Evolutionary conservation across 1,140 invertebrate species (phyloP).

Genomic region (Trichomalopsis sarcophagae): DNA sequence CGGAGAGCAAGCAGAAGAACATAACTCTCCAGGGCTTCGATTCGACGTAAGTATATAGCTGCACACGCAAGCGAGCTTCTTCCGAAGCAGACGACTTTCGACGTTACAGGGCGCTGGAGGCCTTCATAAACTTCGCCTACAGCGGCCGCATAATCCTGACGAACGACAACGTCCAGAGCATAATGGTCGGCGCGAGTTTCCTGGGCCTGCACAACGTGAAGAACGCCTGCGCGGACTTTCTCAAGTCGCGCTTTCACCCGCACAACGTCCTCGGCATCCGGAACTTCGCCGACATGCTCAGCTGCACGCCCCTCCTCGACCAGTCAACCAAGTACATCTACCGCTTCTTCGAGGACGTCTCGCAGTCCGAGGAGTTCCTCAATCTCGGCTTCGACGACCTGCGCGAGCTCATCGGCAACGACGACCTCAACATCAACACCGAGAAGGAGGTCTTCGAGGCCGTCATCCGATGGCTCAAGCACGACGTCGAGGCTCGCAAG

Average conservation of each 20-base stretch:
- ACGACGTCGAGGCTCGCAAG: constrained; percentile 77
- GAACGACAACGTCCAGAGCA: constrained; percentile 87
- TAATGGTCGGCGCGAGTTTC: constrained; percentile 92
- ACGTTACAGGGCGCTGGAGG: constrained; percentile 83
- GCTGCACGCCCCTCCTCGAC: constrained; percentile 82
- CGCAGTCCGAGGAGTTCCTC: constrained; percentile 87
- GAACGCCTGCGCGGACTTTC: constrained; percentile 89
- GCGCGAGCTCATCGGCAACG: constrained; percentile 83
- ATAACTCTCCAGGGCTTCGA: constrained; percentile 90
- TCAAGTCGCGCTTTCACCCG: constrained; percentile 86
- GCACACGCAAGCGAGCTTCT: background rate
- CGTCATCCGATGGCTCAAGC: constrained; percentile 88
- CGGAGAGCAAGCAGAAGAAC: constrained; percentile 88
- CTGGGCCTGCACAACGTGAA: constrained; percentile 87
- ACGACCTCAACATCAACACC: constrained; percentile 85
- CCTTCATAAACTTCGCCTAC: constrained; percentile 92
- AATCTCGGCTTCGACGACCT: constrained; percentile 80
- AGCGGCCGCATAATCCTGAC: constrained; percentile 87
- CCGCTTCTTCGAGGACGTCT: constrained; percentile 88
- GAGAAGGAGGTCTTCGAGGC: constrained; percentile 89
- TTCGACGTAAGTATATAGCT: constrained; percentile 77
- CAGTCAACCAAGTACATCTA: constrained; percentile 89
- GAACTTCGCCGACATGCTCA: constrained; percentile 88
- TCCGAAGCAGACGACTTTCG: constrained; percentile 2
- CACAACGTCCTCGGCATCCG: constrained; percentile 90